phyloP scores from a whole-genome alignment of 2,888 invertebrate genomes.

The Tenodera sinensis region DNA sequence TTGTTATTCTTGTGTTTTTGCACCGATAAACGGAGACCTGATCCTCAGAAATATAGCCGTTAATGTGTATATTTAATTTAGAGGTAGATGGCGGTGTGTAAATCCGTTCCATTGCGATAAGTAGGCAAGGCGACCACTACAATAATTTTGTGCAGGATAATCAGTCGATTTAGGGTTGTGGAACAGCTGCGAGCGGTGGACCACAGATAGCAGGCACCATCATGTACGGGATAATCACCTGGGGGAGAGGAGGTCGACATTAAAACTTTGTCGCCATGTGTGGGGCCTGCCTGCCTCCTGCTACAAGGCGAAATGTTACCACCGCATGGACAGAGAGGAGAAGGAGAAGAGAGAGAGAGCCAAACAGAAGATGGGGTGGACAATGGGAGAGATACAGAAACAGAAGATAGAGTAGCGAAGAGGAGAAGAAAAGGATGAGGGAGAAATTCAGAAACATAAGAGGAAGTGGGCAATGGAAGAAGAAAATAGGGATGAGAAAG shows the following conservation, averaged over 20 bases:
- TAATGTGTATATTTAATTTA: not conserved
- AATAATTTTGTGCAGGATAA: slow-evolving; percentile 6
- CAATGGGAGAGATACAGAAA: too few species aligned
- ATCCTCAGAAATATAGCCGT: not conserved
- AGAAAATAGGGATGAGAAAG: too few species aligned
- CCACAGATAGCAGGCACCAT: not conserved
- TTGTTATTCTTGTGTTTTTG: not conserved
- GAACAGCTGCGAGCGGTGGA: slow-evolving; percentile 11
- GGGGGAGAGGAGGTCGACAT: not conserved
- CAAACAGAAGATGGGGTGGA: too few species aligned
- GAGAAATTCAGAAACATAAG: too few species aligned
- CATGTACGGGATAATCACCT: not conserved
- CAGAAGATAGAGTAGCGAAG: too few species aligned
- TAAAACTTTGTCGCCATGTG: not conserved
- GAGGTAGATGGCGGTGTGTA: not conserved
- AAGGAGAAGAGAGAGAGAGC: not conserved
- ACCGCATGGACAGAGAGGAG: not conserved
- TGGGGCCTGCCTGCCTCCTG: not conserved
- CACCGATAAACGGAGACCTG: not conserved
- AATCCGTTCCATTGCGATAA: not conserved
- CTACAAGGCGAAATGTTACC: not conserved
- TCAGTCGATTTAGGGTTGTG: slow-evolving; percentile 19
- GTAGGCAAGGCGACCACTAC: not conserved
- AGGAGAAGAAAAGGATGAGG: too few species aligned
- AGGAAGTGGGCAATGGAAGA: too few species aligned